Conservation (phyloP, 2,113 vertebrate genomes). For the Verasper variegatus region DNA sequence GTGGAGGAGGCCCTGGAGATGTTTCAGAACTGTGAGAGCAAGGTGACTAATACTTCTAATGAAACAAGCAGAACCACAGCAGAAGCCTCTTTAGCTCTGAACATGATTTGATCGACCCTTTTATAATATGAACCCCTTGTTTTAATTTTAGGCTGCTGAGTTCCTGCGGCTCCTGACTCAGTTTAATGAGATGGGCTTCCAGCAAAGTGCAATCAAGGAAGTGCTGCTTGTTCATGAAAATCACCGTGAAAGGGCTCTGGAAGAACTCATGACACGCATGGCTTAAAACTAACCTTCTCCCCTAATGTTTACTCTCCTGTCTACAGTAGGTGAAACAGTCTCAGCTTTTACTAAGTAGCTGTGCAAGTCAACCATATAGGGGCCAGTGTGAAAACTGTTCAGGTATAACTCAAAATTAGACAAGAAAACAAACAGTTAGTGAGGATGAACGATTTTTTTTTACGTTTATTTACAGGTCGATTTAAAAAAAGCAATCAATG, state of each 20-base stretch:
- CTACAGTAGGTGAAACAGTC: background rate
- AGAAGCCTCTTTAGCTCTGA: background rate
- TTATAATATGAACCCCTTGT: background rate
- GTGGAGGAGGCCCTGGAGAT: slow-evolving; percentile 98
- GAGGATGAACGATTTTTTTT: slow-evolving; percentile 16
- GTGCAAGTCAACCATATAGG: background rate
- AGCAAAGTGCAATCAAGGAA: slow-evolving; percentile 93
- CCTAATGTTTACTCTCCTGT: background rate
- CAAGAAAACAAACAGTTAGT: background rate
- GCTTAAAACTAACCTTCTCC: slow-evolving; percentile 45
- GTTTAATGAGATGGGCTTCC: slow-evolving; percentile 98
- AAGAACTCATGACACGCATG: slow-evolving; percentile 90
- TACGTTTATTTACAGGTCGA: slow-evolving; percentile 70
- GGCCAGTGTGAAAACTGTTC: background rate
- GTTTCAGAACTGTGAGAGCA: slow-evolving; percentile 96
- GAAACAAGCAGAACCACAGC: background rate
- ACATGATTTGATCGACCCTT: background rate
- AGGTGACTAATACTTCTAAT: slow-evolving; percentile 80
- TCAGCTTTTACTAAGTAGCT: background rate
- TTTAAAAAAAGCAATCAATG: slow-evolving; percentile 25
- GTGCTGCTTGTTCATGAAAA: slow-evolving; percentile 94
- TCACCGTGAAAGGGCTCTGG: slow-evolving; percentile 88
- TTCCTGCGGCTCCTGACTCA: slow-evolving; percentile 90
- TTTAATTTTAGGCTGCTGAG: slow-evolving; percentile 87
- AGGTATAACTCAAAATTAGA: background rate